These are phyloP conservation scores for Clamator glandarius DNA, from an alignment of 2,797 vertebrate genomes.

Conservation along the genomic window DNA sequence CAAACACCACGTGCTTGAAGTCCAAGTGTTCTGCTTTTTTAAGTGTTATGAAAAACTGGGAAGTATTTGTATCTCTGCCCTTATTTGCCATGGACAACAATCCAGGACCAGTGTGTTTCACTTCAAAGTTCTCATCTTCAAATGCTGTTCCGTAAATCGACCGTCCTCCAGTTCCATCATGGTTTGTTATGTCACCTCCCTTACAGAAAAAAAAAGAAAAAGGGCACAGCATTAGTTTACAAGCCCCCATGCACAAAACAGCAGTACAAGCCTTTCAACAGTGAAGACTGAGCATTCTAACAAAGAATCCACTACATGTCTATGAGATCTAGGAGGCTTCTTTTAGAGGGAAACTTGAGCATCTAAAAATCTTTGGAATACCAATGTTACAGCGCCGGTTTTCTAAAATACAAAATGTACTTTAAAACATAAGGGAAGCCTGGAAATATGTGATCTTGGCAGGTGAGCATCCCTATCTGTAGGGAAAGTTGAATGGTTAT, in stretches of 20 bases:
- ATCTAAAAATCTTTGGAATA: neutral
- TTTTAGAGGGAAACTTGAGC: neutral
- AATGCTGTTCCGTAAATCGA: slow-evolving; percentile 92
- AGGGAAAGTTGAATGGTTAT: neutral
- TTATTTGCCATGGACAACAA: slow-evolving; percentile 94
- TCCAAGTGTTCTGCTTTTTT: slow-evolving; percentile 93
- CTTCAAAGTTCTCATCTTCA: slow-evolving; percentile 94
- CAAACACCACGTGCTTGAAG: slow-evolving; percentile 95
- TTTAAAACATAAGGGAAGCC: neutral
- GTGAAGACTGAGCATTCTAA: neutral
- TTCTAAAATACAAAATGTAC: neutral
- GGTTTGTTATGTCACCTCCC: slow-evolving; percentile 94
- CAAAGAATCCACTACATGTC: neutral
- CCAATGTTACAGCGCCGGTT: rapidly evolving
- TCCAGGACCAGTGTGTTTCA: slow-evolving; percentile 92
- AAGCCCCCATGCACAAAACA: neutral
- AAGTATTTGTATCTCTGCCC: slow-evolving; percentile 85
- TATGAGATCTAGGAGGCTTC: neutral
- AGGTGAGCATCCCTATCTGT: neutral
- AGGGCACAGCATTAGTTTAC: neutral
- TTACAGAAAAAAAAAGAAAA: slow-evolving; percentile 54
- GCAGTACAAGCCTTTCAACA: neutral
- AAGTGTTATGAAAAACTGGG: slow-evolving; percentile 96
- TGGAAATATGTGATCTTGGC: neutral
- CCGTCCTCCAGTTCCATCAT: slow-evolving; percentile 88